phyloP scores from a whole-genome alignment of 1,140 invertebrate species.

The Meloidogyne exigua region DNA sequence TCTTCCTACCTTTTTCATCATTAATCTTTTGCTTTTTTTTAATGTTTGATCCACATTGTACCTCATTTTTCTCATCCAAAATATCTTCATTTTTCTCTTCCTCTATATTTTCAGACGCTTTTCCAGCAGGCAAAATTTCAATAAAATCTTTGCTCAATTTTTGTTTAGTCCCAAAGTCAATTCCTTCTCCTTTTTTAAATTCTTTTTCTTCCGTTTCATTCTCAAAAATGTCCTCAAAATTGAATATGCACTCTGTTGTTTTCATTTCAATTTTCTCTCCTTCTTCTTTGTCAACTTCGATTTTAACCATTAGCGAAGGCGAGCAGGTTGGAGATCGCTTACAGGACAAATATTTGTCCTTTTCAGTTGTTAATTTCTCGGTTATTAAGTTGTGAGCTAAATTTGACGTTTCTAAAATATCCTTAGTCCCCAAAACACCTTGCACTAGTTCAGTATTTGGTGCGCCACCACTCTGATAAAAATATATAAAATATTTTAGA shows the following conservation, averaged over 20 bases:
- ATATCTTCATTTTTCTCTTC: neutral
- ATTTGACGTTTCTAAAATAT: neutral
- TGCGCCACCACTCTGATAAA: neutral
- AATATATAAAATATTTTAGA: neutral
- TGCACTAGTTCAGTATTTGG: neutral
- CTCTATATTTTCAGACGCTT: neutral
- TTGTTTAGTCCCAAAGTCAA: neutral
- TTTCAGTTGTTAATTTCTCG: neutral
- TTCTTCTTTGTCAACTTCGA: neutral
- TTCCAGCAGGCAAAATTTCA: neutral
- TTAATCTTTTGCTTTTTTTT: neutral
- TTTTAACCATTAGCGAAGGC: neutral
- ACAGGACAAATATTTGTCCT: neutral
- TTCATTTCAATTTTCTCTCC: neutral
- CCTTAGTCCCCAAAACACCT: neutral
- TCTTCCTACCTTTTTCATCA: neutral
- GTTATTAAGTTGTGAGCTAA: neutral
- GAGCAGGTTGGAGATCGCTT: neutral
- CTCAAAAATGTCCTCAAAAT: slow-evolving; percentile 19
- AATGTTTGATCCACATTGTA: neutral
- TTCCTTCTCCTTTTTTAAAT: neutral
- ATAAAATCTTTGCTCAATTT: neutral
- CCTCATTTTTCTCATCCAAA: neutral
- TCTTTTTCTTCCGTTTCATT: neutral
- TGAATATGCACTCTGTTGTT: neutral